Evolutionary conservation across 2,888 invertebrate genomes (phyloP).

Genomic region (Teinopalpus imperialis): DNA sequence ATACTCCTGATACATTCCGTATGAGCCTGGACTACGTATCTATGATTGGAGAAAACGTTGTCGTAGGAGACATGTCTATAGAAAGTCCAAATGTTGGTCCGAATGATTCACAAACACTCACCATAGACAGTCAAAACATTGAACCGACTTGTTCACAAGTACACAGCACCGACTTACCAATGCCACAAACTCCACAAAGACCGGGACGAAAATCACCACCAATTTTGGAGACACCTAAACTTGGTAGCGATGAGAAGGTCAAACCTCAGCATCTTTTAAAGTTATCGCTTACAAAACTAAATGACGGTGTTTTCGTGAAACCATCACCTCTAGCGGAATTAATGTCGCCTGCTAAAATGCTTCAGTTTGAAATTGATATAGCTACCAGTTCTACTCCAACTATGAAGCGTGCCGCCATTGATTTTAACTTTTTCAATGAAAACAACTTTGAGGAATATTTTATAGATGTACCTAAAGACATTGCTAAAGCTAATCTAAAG

Average conservation of each 20-base stretch:
- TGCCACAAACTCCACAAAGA: conserved; percentile 31
- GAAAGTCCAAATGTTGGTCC: conserved; percentile 39
- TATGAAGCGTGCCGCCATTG: conserved; percentile 69
- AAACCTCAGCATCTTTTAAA: conserved; percentile 50
- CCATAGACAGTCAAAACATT: conserved; percentile 44
- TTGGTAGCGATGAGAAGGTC: conserved; percentile 26
- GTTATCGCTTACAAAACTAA: conserved; percentile 54
- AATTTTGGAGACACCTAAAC: conserved; percentile 51
- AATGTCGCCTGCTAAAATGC: conserved; percentile 74
- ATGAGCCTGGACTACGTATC: conserved; percentile 65
- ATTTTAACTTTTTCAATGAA: conserved; percentile 69
- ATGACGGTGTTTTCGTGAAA: conserved; percentile 60
- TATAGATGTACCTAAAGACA: conserved; percentile 41
- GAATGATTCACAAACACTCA: not conserved
- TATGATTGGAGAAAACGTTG: conserved; percentile 69
- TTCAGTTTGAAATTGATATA: conserved; percentile 65
- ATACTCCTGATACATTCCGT: conserved; percentile 66
- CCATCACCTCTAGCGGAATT: conserved; percentile 64
- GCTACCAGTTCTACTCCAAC: conserved; percentile 64
- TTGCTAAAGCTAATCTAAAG: conserved; percentile 24
- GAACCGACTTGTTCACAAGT: not conserved
- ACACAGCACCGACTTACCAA: conserved; percentile 43
- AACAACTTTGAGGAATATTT: conserved; percentile 62
- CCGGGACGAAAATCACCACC: conserved; percentile 34
- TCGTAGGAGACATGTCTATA: conserved; percentile 54